Evolutionary conservation across 2,888 invertebrate species (phyloP).

Genomic region (Scaptodrosophila latifasciaeformis): DNA sequence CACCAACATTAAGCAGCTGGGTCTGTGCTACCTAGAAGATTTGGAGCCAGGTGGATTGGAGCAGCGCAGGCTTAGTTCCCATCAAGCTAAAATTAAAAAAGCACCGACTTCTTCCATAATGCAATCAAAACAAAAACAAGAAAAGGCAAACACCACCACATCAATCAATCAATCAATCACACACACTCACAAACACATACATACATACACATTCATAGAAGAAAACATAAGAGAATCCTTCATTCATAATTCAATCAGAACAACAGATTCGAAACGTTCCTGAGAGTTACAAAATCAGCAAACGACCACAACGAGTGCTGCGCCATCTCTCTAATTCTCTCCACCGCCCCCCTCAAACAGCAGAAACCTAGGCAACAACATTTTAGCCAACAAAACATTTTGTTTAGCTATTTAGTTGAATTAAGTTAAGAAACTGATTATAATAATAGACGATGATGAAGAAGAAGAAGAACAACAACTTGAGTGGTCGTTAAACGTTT

Average conservation of each 20-base stretch:
- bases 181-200: conserved; percentile 11
- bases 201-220: conserved; percentile 15
- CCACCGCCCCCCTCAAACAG: too few relatives aligned
- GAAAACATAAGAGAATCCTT: not conserved
- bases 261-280: not conserved
- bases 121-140: too few relatives aligned
- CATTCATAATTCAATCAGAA: not conserved
- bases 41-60: conserved; percentile 3
- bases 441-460: too few relatives aligned
- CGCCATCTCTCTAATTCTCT: too few relatives aligned
- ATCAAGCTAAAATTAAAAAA: conserved; percentile 3
- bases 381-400: too few relatives aligned
- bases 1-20: conserved; percentile 32
- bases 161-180: conserved; percentile 17
- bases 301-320: conserved; percentile 15
- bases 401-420: too few relatives aligned
- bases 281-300: not conserved
- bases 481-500: too few relatives aligned
- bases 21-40: conserved; percentile 27
- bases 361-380: too few relatives aligned
- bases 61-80: conserved; percentile 2
- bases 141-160: conserved; percentile 29
- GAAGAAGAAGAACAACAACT: too few relatives aligned
- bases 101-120: conserved; percentile 60
- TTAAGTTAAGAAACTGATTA: too few relatives aligned